These are phyloP conservation scores for Drosophila fulvimacula DNA, from an alignment of 2,888 invertebrate genomes.

Conservation along the genomic window DNA sequence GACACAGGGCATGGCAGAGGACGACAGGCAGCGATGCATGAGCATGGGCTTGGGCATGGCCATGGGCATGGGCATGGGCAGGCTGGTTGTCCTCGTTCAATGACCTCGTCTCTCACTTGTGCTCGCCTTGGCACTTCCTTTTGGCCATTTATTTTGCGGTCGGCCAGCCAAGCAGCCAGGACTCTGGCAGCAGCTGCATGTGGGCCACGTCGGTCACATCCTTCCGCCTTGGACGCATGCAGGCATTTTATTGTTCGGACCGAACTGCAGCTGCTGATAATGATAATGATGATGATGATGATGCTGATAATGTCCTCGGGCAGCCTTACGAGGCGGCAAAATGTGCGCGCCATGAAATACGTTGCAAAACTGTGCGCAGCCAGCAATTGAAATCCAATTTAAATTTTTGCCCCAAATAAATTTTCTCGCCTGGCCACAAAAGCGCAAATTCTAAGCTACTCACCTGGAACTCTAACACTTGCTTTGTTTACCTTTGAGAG, in stretches of 20 bases:
- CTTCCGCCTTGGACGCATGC: conserved; percentile 50
- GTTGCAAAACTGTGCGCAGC: conserved; percentile 40
- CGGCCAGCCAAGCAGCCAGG: conserved; percentile 20
- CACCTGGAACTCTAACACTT: background rate
- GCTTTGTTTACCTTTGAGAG: background rate
- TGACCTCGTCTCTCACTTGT: conserved; percentile 45
- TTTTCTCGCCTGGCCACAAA: background rate
- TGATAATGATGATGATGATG: background rate
- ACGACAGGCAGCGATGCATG: conserved; percentile 5
- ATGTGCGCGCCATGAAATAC: conserved; percentile 41
- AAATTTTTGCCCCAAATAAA: conserved; percentile 21
- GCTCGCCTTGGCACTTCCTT: conserved; percentile 59
- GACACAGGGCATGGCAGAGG: background rate
- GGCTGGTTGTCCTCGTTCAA: conserved; percentile 16
- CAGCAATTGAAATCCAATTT: conserved; percentile 67
- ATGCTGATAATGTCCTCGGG: conserved; percentile 18
- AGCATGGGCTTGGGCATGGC: conserved; percentile 2
- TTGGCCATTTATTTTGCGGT: conserved; percentile 68
- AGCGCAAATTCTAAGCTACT: background rate
- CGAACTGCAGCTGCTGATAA: conserved; percentile 10
- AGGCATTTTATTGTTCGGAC: conserved; percentile 39
- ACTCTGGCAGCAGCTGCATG: conserved; percentile 38
- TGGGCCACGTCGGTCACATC: conserved; percentile 47
- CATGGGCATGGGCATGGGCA: background rate
- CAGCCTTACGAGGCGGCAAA: conserved; percentile 14